Evolutionary conservation across 1,140 invertebrate genomes (phyloP), one percentile per base, ranked within the genome.

Genomic region (Pissodes strobi): DNA sequence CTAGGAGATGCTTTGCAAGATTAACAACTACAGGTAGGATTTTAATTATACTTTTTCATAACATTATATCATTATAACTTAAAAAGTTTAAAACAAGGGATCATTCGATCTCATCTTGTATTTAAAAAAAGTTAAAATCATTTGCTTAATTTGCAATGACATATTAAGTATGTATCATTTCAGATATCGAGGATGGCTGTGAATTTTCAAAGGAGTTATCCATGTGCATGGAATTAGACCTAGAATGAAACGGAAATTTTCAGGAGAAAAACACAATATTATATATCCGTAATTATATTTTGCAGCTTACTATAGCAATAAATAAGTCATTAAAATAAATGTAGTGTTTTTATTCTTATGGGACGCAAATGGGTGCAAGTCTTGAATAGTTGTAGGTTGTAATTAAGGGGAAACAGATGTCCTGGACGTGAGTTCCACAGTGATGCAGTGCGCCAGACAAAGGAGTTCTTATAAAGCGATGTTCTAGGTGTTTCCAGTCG

Each of bases 201-300:
- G 72, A 74, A 38, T 71, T 69, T 51, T 71, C 74, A 6, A 69
- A 66, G 56, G 64, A 69, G 15, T 48, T 75, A 23, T 62, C 69
- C 5, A 73, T 69, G 43, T 75, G 74, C 51, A 18, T 75, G n/a
- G 68, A 72, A 38, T 59, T 73, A 27, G 67, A 75, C 49, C 41
- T 75, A 5, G 72, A 75, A 64, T 69, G 49, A 61, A 30, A 21
- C 18, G 13, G 9, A 27, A 27, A n/a, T n/a, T n/a, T n/a, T n/a
- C n/a, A n/a, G n/a, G n/a, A n/a, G n/a, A n/a, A n/a, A n/a, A n/a
- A n/a, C n/a, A n/a, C n/a, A n/a, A n/a, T n/a, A n/a, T n/a, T n/a
- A n/a, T n/a, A n/a, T n/a, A n/a, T n/a, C n/a, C n/a, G n/a, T n/a
- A n/a, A n/a, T n/a, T n/a, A n/a, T n/a, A n/a, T n/a, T n/a, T n/a